A percentile compares a stretch with the other conserved stretches of the same genome.
Evolutionary conservation across 1,140 invertebrate species (phyloP).

Genomic region (Hestina assimilis): DNA sequence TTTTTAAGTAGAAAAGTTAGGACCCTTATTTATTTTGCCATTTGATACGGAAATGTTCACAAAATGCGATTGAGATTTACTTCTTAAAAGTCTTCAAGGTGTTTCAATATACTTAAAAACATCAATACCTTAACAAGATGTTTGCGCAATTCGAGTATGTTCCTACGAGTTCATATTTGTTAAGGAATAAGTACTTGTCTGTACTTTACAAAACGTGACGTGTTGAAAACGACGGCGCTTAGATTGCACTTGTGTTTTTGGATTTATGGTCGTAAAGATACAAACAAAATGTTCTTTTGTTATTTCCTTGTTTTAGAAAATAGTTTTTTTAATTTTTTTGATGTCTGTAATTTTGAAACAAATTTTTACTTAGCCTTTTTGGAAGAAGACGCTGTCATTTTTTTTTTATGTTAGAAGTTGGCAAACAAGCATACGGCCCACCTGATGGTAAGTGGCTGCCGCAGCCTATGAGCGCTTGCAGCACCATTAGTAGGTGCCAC

Average conservation of each 20-base stretch:
- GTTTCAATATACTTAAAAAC: background rate
- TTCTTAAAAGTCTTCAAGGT: background rate
- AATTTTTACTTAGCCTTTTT: no score
- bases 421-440: no score
- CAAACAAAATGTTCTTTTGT: background rate
- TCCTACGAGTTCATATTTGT: conserved; percentile 5
- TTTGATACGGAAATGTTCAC: background rate
- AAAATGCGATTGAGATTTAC: background rate
- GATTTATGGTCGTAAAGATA: conserved; percentile 10
- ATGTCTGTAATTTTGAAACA: no score
- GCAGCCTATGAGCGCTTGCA: no score
- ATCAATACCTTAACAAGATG: conserved; percentile 13
- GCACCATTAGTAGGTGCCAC: no score
- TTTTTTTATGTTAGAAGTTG: no score
- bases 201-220: conserved; percentile 12
- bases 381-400: no score
- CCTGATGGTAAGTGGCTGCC: no score
- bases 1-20: background rate
- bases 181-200: background rate
- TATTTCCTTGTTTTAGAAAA: background rate
- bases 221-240: conserved; percentile 2
- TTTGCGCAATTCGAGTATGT: conserved; percentile 11
- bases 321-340: background rate
- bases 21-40: background rate
- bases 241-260: conserved; percentile 1